phyloP scores from a whole-genome alignment of 1,140 invertebrate species.

The Nixonia krombeini region DNA sequence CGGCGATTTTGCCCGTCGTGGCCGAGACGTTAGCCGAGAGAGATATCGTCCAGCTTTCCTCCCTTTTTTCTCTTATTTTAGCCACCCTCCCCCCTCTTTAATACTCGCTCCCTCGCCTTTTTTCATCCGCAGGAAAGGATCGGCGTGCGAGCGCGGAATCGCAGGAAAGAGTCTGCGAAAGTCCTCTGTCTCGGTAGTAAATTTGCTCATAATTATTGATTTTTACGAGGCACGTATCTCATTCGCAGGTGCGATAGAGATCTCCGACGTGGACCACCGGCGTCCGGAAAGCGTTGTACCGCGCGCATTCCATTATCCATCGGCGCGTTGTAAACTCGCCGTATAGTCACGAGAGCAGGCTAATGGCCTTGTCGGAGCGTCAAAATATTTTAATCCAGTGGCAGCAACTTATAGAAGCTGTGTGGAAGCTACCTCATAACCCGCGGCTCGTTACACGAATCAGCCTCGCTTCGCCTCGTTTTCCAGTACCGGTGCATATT shows the following conservation, averaged over 20 bases:
- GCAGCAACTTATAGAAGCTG: constrained; percentile 8
- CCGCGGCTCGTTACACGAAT: constrained; percentile 15
- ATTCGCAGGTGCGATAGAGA: constrained; percentile 63
- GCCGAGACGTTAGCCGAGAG: constrained; percentile 47
- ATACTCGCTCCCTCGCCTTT: not conserved
- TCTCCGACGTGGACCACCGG: constrained; percentile 56
- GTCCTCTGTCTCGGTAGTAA: constrained; percentile 2
- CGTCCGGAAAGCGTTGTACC: constrained; percentile 39
- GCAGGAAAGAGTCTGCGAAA: no score
- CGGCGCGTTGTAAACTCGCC: constrained; percentile 45
- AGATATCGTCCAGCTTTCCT: no score
- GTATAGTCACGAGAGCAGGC: constrained; percentile 37
- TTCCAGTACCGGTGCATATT: not conserved
- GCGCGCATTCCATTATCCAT: constrained; percentile 53
- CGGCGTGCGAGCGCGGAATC: no score
- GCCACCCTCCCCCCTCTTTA: not conserved
- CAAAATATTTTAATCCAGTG: constrained; percentile 57
- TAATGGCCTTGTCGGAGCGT: constrained; percentile 56
- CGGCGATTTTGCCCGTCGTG: constrained; percentile 47
- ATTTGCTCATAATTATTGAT: constrained; percentile 63
- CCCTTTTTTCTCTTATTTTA: not conserved
- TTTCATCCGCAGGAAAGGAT: constrained; percentile 2
- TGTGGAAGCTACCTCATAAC: constrained; percentile 22
- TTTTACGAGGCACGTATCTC: constrained; percentile 58
- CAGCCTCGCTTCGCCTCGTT: constrained; percentile 5